Conservation (phyloP, 2,113 vertebrate genomes). For the Promerops cafer region DNA sequence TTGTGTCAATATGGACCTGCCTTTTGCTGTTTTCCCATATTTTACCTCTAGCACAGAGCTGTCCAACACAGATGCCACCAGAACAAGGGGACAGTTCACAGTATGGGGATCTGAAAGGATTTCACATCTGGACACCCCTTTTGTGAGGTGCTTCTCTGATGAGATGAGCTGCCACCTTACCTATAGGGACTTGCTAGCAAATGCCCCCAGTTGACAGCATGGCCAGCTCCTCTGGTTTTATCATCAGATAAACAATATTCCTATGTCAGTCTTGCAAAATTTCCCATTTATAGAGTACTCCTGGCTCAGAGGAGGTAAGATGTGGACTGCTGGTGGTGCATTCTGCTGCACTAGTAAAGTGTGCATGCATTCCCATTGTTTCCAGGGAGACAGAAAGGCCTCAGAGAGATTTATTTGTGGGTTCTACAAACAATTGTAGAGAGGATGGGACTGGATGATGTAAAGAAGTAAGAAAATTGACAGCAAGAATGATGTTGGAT, state of each 20-base stretch:
- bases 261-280: neutral
- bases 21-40: neutral
- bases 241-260: neutral
- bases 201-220: rapidly evolving
- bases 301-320: neutral
- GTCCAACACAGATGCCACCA: neutral
- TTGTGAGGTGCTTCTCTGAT: rapidly evolving
- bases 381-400: neutral
- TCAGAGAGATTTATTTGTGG: neutral
- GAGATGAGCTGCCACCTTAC: neutral
- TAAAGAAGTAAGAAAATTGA: neutral
- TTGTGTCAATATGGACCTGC: neutral
- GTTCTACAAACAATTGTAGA: neutral
- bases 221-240: neutral
- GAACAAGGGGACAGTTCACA: neutral
- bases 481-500: neutral
- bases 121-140: neutral
- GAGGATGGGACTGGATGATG: neutral
- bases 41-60: neutral
- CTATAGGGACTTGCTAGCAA: neutral
- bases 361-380: neutral
- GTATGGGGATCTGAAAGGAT: neutral
- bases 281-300: neutral
- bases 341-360: neutral
- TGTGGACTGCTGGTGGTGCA: neutral